These are phyloP conservation scores for Epinotia bilunana DNA, from an alignment of 2,888 invertebrate genomes.

Conservation along the genomic window DNA sequence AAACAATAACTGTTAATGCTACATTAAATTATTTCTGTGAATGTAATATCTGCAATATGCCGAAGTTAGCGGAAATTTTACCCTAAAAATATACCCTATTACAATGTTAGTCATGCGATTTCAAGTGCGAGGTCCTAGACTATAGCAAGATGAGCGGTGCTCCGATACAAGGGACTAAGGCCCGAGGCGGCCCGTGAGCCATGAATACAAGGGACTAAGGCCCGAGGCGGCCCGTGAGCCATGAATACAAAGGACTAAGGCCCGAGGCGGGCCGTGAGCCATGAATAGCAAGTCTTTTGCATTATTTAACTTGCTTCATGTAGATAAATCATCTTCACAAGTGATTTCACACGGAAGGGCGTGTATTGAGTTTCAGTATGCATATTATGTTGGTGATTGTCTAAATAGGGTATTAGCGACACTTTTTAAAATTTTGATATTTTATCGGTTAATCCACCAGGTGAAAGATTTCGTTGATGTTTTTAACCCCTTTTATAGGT, in stretches of 20 bases:
- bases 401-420: too few species aligned
- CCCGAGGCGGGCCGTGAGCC: constrained; percentile 1
- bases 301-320: constrained; percentile 11
- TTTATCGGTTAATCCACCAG: too few species aligned
- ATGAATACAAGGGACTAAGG: constrained; percentile 6
- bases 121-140: neutral
- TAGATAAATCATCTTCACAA: neutral
- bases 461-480: too few species aligned
- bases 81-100: too few species aligned
- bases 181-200: constrained; percentile 5
- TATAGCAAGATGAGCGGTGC: neutral
- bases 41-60: too few species aligned
- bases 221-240: constrained; percentile 6
- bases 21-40: too few species aligned
- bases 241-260: too few species aligned
- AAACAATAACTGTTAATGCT: too few species aligned
- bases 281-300: constrained; percentile 4
- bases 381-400: neutral
- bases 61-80: too few species aligned
- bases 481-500: too few species aligned
- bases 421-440: too few species aligned
- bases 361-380: neutral
- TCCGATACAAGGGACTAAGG: constrained; percentile 5
- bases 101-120: too few species aligned
- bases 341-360: neutral